phyloP scores from a whole-genome alignment of 2,888 invertebrate genomes.

The Cactoblastis cactorum region DNA sequence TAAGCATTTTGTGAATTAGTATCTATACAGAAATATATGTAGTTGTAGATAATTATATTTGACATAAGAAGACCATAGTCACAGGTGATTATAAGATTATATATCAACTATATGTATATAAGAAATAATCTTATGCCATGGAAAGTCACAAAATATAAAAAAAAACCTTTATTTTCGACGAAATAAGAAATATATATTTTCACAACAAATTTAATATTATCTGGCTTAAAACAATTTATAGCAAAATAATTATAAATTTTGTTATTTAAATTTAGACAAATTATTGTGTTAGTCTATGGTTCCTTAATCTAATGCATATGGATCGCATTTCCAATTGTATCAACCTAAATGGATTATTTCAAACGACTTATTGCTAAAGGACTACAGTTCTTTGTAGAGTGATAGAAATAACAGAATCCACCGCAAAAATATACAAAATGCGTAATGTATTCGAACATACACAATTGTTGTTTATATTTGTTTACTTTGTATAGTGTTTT shows the following conservation, averaged over 20 bases:
- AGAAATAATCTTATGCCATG: background rate
- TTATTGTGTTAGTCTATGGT: background rate
- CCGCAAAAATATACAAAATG: constrained; percentile 9
- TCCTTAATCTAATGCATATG: background rate
- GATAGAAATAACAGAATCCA: background rate
- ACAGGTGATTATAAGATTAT: too few relatives aligned
- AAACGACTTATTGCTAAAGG: background rate
- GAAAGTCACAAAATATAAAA: background rate
- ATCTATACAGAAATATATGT: too few relatives aligned
- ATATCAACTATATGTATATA: too few relatives aligned
- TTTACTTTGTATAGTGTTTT: constrained; percentile 44
- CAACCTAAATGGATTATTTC: background rate
- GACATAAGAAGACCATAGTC: background rate
- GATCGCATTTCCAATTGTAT: too few relatives aligned
- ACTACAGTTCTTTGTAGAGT: background rate
- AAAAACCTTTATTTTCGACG: background rate
- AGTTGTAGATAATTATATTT: background rate
- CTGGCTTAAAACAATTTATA: background rate
- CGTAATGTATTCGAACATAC: constrained; percentile 29
- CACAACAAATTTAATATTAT: background rate
- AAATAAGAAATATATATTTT: constrained; percentile 5
- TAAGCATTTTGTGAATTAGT: too few relatives aligned
- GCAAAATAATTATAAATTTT: background rate
- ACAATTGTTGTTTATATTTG: constrained; percentile 29
- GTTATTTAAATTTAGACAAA: constrained; percentile 13